Percentiles rank a stretch among this genome's conserved stretches.
phyloP scores from a whole-genome alignment of 1,140 invertebrate genomes.

The Neuroterus valhalla region DNA sequence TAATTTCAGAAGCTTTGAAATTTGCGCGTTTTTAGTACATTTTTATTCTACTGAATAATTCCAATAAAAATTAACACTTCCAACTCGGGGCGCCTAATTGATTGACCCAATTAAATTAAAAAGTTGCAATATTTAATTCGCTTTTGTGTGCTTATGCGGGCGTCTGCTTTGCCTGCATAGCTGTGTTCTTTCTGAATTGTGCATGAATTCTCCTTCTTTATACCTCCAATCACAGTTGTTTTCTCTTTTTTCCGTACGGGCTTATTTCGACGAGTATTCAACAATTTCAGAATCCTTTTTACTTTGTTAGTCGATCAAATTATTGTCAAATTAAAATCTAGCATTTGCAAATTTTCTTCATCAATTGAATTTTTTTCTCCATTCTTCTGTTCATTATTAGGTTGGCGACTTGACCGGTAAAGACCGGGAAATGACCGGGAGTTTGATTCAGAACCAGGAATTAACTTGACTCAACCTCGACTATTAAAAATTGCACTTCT shows the following conservation, averaged over 20 bases:
- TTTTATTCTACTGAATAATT: not conserved
- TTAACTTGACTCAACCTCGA: too few species aligned
- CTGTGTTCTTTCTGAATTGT: not conserved
- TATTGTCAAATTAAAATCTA: not conserved
- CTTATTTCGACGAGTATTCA: not conserved
- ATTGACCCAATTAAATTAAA: constrained; percentile 5
- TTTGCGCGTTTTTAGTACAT: not conserved
- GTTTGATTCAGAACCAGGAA: too few species aligned
- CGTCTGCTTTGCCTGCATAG: constrained; percentile 23
- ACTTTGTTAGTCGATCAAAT: not conserved
- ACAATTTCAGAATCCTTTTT: not conserved
- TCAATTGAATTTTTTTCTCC: too few species aligned
- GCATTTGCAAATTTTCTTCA: too few species aligned
- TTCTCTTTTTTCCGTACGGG: constrained; percentile 25
- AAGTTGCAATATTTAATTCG: constrained; percentile 1
- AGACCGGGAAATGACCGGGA: too few species aligned
- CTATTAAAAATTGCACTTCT: too few species aligned
- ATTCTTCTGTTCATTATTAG: too few species aligned
- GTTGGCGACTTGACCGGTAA: too few species aligned
- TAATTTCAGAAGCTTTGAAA: not conserved
- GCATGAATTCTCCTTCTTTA: constrained; percentile 36
- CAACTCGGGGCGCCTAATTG: not conserved
- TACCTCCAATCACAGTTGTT: constrained; percentile 30
- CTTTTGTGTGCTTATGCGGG: constrained; percentile 28
- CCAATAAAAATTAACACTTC: not conserved